These are phyloP conservation scores for Aldabrachelys gigantea DNA, from an alignment of 2,113 vertebrate species.

Conservation along the genomic window DNA sequence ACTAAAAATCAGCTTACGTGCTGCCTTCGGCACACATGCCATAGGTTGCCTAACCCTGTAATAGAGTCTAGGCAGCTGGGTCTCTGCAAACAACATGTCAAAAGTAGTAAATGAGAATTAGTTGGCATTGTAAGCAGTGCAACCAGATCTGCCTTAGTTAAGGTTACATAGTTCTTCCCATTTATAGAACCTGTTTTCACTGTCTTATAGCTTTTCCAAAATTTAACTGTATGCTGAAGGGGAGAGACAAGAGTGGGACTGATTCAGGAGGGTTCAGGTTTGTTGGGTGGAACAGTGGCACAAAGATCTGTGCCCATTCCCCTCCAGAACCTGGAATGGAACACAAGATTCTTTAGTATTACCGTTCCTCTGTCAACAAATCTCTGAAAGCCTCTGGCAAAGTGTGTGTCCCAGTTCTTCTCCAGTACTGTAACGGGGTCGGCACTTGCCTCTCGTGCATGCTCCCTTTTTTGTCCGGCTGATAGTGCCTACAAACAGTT, in stretches of 20 bases:
- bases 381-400: neutral
- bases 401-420: neutral
- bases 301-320: too few species aligned
- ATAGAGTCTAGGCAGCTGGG: neutral
- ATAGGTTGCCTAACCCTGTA: too few species aligned
- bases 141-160: neutral
- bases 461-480: too few species aligned
- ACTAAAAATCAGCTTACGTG: too few species aligned
- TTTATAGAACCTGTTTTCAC: neutral
- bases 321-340: too few species aligned
- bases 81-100: neutral
- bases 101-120: neutral
- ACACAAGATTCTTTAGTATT: neutral
- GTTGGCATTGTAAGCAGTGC: neutral
- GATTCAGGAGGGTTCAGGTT: neutral
- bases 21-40: too few species aligned
- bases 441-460: too few species aligned
- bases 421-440: neutral
- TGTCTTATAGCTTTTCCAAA: neutral
- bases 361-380: neutral
- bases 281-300: neutral
- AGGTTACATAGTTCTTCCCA: neutral
- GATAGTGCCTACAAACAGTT: too few species aligned
- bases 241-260: neutral
- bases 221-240: neutral